Base-by-base conservation (phyloP, 2,113 vertebrate species). In the Rhombomys opimus region DNA sequence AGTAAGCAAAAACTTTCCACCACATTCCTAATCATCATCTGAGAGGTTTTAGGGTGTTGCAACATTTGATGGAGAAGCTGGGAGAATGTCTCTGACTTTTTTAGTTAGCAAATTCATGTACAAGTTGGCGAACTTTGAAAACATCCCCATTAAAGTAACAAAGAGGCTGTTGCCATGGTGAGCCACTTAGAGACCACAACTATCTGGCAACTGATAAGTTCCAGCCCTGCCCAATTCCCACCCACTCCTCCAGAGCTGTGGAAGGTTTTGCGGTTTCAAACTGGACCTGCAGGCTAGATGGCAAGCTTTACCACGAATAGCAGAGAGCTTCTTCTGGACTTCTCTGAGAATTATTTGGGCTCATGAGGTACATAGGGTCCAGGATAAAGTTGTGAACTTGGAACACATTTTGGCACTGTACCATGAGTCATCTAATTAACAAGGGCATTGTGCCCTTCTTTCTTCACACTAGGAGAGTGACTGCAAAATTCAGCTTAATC, bases 401-500 rank as follows among this genome's bases (percentile, higher is more conserved):
- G 32, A 12, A 67, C 41, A 41, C 2, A 22, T 82, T 92, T 92
- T 73, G 65, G 14, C 25, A 25, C 30, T 65, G 23, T 35, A 7
- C 17, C 41, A 20, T 76, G 27, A 52, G 61, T 57, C 20, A 1
- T 89, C 92, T 57, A 73, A 93, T 93, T 89, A 90, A 92, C 50
- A 87, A 94, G 78, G 84, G 52, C 81, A 77, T 32, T n/a, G 9
- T 84, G 63, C 11, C 32, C 23, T 90, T 89, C 54, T 96, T 75
- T 54, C 11, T 84, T 93, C 61, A 54, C 89, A 80, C 72, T 22
- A 91, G 67, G 41, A 95, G 73, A 96, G 41, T 30, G 80, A 88
- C 88, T 50, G 88, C 90, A 52, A 46, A 93, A 86, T 91, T 90
- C 61, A 95, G 50, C 41, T 84, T 96, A 75, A 94, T 93, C 95